phyloP scores from a whole-genome alignment of 2,888 invertebrate genomes.

The Macrostomum cliftonense region DNA sequence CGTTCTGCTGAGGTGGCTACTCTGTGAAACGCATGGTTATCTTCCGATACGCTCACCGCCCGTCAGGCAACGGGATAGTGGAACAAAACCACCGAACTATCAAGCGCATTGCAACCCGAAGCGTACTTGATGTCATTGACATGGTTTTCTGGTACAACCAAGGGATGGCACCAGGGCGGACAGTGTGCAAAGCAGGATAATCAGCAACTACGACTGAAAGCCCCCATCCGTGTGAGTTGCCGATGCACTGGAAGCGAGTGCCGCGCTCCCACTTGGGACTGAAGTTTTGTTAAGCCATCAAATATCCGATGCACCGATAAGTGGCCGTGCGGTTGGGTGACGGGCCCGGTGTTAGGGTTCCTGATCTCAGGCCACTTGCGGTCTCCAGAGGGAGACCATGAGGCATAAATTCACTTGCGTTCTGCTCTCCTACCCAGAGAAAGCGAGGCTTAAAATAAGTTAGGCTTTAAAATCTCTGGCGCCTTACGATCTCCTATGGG shows the following conservation, averaged over 20 bases:
- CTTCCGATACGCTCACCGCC: slow-evolving; percentile 5
- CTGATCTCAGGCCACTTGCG: no score
- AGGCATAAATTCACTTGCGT: no score
- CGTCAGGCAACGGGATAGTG: slow-evolving; percentile 9
- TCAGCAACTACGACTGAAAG: no score
- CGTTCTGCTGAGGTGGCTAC: neutral
- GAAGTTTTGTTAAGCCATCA: slow-evolving; percentile 7
- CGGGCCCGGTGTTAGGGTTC: no score
- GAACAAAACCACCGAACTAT: slow-evolving; percentile 10
- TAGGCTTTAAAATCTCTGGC: no score
- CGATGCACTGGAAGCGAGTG: no score
- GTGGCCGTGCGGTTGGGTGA: slow-evolving; percentile 4
- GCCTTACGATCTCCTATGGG: no score
- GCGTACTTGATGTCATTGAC: neutral
- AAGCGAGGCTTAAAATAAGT: no score
- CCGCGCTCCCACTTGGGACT: neutral
- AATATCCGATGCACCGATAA: slow-evolving; percentile 3
- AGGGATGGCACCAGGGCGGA: neutral
- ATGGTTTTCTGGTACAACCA: slow-evolving; percentile 10
- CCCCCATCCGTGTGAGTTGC: neutral
- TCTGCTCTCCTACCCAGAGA: no score
- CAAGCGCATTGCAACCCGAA: neutral
- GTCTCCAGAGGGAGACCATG: no score
- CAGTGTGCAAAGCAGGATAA: no score
- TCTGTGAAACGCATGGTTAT: slow-evolving; percentile 1